Conservation (phyloP, 2,888 invertebrate genomes). For the Macrosiphum euphorbiae region DNA sequence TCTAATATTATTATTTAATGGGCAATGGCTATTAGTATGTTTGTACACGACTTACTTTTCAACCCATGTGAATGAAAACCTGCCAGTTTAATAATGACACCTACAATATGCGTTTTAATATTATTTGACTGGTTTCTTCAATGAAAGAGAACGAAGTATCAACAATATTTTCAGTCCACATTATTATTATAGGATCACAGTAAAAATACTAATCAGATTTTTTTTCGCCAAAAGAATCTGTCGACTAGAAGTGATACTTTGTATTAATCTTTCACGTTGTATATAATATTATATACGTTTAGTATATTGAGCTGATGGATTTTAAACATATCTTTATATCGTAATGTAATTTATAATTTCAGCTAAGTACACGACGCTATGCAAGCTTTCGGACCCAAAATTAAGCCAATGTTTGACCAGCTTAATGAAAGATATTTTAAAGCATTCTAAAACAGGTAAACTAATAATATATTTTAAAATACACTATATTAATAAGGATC, state of each 20-base stretch:
- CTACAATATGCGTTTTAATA: not conserved
- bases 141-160: not conserved
- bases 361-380: conserved; percentile 78
- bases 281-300: too few relatives aligned
- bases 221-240: not conserved
- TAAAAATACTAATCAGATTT: not conserved
- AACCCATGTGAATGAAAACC: not conserved
- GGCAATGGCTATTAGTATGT: too few relatives aligned
- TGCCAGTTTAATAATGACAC: not conserved
- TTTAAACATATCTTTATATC: not conserved
- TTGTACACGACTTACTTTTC: not conserved
- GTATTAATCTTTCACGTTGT: too few relatives aligned
- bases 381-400: conserved; percentile 75
- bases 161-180: not conserved
- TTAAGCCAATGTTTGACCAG: conserved; percentile 71
- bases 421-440: conserved; percentile 70
- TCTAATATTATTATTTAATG: not conserved
- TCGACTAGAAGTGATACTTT: not conserved
- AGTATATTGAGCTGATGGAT: not conserved
- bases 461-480: not conserved
- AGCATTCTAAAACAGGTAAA: conserved; percentile 70
- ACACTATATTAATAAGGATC: not conserved
- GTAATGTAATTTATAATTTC: conserved; percentile 68
- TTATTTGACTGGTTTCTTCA: not conserved
- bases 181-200: not conserved